A percentile compares a stretch with the other conserved stretches of the same genome.
Conservation (phyloP, 2,888 invertebrate species). For the Candidula unifasciata region DNA sequence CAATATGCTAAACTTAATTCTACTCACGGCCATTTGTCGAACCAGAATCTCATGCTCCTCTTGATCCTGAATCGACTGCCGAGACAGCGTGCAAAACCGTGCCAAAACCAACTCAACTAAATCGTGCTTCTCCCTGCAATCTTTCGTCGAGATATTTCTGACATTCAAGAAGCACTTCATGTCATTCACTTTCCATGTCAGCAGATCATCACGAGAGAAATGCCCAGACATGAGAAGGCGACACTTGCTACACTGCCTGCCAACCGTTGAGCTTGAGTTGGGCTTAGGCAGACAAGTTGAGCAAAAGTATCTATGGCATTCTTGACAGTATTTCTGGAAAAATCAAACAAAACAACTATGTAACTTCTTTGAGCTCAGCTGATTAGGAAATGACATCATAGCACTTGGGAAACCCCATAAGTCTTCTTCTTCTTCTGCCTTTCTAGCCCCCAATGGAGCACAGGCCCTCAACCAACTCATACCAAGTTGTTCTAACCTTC, state of each 20-base stretch:
- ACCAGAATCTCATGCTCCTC: slow-evolving; percentile 61
- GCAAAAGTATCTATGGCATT: slow-evolving; percentile 71
- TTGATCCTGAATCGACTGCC: slow-evolving; percentile 54
- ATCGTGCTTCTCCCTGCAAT: slow-evolving; percentile 76
- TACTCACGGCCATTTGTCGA: slow-evolving; percentile 62
- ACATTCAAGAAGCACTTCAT: slow-evolving; percentile 70
- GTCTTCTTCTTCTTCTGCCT: too few species aligned
- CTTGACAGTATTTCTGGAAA: slow-evolving; percentile 71
- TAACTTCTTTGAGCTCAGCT: too few species aligned
- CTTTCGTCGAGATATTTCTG: slow-evolving; percentile 68
- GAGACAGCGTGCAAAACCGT: slow-evolving; percentile 54
- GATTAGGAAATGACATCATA: too few species aligned
- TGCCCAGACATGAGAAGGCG: slow-evolving; percentile 67
- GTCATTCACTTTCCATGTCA: slow-evolving; percentile 73
- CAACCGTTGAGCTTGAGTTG: slow-evolving; percentile 32
- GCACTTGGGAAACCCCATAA: too few species aligned
- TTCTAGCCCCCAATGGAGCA: too few species aligned
- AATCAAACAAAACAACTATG: too few species aligned
- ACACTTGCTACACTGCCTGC: slow-evolving; percentile 71
- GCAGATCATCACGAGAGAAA: slow-evolving; percentile 68
- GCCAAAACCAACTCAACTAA: slow-evolving; percentile 72
- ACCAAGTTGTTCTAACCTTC: too few species aligned
- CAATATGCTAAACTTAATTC: background rate
- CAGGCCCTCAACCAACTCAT: too few species aligned
- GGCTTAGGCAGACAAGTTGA: slow-evolving; percentile 64